These are phyloP conservation scores for Brachyalestes nurse DNA, from an alignment of 2,797 vertebrate species.

Conservation along the genomic window DNA sequence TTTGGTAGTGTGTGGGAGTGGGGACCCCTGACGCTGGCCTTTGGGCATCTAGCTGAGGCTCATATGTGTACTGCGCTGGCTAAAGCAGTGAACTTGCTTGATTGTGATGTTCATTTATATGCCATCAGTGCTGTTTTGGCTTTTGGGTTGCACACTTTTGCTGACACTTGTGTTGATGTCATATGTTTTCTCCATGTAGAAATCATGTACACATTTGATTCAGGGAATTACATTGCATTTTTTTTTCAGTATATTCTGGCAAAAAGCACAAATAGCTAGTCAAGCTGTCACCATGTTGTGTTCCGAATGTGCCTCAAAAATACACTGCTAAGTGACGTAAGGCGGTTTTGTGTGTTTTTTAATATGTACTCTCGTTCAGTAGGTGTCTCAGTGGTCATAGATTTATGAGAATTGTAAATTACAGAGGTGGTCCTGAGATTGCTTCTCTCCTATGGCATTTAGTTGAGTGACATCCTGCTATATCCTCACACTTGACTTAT, in stretches of 20 bases:
- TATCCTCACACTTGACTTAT: slow-evolving; percentile 14
- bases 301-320: slow-evolving; percentile 56
- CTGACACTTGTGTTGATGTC: not conserved
- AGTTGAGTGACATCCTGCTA: not conserved
- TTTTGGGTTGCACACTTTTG: not conserved
- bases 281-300: slow-evolving; percentile 11
- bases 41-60: not conserved
- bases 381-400: slow-evolving; percentile 11
- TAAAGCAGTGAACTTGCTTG: not conserved
- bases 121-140: not conserved
- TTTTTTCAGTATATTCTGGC: not conserved
- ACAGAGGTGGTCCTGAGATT: not conserved
- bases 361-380: slow-evolving; percentile 47
- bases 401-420: not conserved
- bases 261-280: not conserved
- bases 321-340: slow-evolving; percentile 1
- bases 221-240: not conserved
- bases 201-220: not conserved
- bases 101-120: not conserved
- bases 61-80: not conserved
- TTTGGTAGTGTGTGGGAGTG: not conserved
- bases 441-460: not conserved
- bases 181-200: not conserved
- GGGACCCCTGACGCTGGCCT: not conserved
- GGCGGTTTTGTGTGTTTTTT: not conserved